phyloP scores from a whole-genome alignment of 2,113 vertebrate genomes.

The Oncorhynchus kisutch region DNA sequence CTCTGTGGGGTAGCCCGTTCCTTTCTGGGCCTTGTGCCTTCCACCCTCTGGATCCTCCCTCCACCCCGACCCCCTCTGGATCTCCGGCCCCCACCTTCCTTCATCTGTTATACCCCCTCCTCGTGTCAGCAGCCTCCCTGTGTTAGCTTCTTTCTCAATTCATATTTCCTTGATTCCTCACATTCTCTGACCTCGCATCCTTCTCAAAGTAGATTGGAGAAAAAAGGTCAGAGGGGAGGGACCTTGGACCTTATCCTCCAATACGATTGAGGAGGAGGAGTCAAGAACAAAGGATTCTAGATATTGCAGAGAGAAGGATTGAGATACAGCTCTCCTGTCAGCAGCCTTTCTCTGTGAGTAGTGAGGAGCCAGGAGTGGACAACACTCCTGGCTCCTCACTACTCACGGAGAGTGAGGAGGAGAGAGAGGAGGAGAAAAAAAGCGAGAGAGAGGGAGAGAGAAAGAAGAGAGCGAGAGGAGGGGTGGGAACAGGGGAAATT shows the following conservation, averaged over 20 bases:
- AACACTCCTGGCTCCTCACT: constrained; percentile 46
- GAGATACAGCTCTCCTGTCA: no score
- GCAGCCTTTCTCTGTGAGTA: constrained; percentile 69
- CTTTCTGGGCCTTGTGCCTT: constrained; percentile 63
- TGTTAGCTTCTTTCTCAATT: no score
- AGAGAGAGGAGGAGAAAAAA: background rate
- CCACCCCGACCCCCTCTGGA: constrained; percentile 6
- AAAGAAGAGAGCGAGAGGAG: constrained; percentile 37
- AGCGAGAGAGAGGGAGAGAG: constrained; percentile 27
- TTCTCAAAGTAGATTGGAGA: no score
- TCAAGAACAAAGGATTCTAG: no score
- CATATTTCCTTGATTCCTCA: no score
- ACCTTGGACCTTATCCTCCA: no score
- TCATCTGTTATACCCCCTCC: constrained; percentile 88
- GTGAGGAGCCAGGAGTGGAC: constrained; percentile 76
- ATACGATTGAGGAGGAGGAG: no score
- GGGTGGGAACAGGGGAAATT: constrained; percentile 69
- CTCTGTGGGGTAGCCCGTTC: constrained; percentile 69
- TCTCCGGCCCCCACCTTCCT: constrained; percentile 59
- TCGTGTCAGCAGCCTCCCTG: constrained; percentile 77
- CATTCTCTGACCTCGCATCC: no score
- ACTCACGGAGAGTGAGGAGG: background rate
- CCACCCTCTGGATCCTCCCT: constrained; percentile 21
- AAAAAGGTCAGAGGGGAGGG: no score
- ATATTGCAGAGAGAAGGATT: no score